Evolutionary conservation across 2,888 invertebrate genomes (phyloP), one percentile per base, ranked within the genome.

Genomic region (Dorcus hopei): DNA sequence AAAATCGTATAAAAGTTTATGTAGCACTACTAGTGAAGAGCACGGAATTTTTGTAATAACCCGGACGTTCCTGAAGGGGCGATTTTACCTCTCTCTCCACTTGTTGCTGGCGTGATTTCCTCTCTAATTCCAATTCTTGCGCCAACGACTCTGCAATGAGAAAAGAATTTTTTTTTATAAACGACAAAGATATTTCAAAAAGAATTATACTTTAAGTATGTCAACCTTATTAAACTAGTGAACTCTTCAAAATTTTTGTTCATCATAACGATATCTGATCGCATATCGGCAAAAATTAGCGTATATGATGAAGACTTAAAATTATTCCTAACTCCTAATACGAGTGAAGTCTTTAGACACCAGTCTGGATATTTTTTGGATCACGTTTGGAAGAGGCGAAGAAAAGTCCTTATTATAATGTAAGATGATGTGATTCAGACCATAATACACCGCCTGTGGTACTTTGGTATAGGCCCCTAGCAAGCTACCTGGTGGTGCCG

Each of bases 41-140:
- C 67, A 93, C 92, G 39, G 93, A 93, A 80, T 92, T 93, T 81
- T 93, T 93, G 82, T 93, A 93, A 80, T 93, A 93, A 70, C 87
- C 86, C 58, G 87, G 85, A 62, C 89, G 84, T 79, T 93, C 93
- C 71, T 91, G 90, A 63, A 93, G 83, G 40, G 92, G 91, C 70
- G 92, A 90, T 79, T 91, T 91, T 55, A 92, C 91, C 75, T 93
- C 93, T 65, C 90, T 85, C 74, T 93, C 93, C 77, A 86, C 81
- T 65, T 83, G 82, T 71, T 89, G 91, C 73, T 90, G 90, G 65
- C 92, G 87, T 49, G 88, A 86, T 79, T 93, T 93, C 77, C 93
- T 86, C 78, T 93, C 93, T 86, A 92, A 85, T 80, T 93, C 93
- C 75, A 93, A 82, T 80, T 93, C 93, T 78, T 91, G 91, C 67